Conservation (phyloP, 2,113 vertebrate species). For the Phodopus roborovskii region DNA sequence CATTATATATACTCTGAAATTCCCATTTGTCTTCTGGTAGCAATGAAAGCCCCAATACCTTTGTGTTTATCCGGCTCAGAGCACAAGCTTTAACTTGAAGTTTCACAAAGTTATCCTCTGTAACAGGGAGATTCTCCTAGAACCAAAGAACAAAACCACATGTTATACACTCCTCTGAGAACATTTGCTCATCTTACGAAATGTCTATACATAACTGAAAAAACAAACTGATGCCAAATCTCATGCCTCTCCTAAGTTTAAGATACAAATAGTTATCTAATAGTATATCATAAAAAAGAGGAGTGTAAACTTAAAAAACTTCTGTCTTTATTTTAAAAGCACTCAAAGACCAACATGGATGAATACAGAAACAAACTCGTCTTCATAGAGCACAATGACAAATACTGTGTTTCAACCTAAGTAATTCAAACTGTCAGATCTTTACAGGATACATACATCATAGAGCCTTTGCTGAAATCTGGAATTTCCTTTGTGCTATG, state of each 20-base stretch:
- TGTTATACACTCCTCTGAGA: slow-evolving; percentile 22
- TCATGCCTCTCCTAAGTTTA: background rate
- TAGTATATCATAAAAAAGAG: background rate
- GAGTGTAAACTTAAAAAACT: background rate
- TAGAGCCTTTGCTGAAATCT: background rate
- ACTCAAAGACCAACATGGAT: background rate
- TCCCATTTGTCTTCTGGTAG: background rate
- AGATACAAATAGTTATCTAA: background rate
- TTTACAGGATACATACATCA: background rate
- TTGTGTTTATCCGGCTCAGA: slow-evolving; percentile 92
- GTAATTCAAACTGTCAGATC: background rate
- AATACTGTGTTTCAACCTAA: slow-evolving; percentile 1
- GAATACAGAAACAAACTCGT: background rate
- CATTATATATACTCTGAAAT: background rate
- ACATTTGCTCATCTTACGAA: background rate
- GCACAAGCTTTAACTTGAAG: slow-evolving; percentile 96
- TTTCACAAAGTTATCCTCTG: slow-evolving; percentile 90
- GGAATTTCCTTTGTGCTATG: slow-evolving; percentile 5
- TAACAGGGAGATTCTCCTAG: slow-evolving; percentile 87
- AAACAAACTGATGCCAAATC: background rate
- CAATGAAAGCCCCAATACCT: slow-evolving; percentile 86
- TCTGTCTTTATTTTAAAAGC: slow-evolving; percentile 23
- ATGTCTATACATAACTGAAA: slow-evolving; percentile 3
- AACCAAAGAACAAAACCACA: slow-evolving; percentile 67
- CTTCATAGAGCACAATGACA: background rate